phyloP scores from a whole-genome alignment of 2,888 invertebrate genomes.

The Tipula helvola region DNA sequence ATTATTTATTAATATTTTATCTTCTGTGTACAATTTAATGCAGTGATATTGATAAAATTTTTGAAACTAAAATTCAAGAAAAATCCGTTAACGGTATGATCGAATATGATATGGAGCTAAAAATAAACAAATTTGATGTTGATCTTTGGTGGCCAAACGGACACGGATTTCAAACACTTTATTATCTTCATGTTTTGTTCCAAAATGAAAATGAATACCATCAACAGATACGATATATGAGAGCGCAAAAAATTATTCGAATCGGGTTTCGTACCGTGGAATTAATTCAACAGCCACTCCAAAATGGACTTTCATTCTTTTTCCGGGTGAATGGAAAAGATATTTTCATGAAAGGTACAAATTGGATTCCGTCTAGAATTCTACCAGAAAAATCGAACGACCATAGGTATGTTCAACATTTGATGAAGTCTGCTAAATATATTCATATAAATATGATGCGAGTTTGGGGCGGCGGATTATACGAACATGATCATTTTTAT shows the following conservation, averaged over 20 bases:
- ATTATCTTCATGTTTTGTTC: constrained; percentile 46
- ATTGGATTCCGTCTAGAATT: constrained; percentile 82
- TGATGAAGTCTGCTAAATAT: constrained; percentile 56
- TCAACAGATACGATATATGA: constrained; percentile 1
- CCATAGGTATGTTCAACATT: constrained; percentile 39
- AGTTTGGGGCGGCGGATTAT: constrained; percentile 98
- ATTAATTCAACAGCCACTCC: constrained; percentile 56
- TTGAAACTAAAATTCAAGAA: background rate
- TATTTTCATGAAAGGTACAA: constrained; percentile 91
- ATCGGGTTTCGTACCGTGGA: constrained; percentile 82
- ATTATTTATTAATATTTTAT: background rate
- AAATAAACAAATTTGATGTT: constrained; percentile 27
- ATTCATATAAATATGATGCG: constrained; percentile 86
- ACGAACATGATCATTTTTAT: constrained; percentile 86
- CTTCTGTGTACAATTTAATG: too few species aligned
- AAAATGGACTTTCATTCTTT: constrained; percentile 62
- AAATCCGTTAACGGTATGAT: background rate
- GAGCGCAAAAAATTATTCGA: constrained; percentile 40
- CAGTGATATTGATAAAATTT: background rate
- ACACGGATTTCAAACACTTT: constrained; percentile 67
- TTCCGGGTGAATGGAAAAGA: constrained; percentile 75
- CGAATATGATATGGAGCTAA: background rate
- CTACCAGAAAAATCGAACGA: constrained; percentile 61
- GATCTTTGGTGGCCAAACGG: constrained; percentile 94
- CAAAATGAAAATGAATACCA: constrained; percentile 24